A percentile compares a stretch with the other conserved stretches of the same genome.
Conservation (phyloP, 2,888 invertebrate species). For the Cataglyphis livida region DNA sequence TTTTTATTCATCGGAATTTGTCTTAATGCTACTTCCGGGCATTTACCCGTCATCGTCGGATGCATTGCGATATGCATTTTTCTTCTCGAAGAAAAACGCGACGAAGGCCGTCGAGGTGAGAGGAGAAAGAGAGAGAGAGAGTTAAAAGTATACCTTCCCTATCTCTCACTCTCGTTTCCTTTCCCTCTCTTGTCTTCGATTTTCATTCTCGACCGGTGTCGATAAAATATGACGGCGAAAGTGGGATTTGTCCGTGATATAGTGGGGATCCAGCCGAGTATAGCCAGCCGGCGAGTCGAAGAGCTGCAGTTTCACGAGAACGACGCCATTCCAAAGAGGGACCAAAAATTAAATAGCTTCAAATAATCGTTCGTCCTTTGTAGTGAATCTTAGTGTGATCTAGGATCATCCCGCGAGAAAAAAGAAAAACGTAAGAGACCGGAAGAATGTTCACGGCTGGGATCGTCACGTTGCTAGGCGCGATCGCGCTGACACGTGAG, state of each 20-base stretch:
- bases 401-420: constrained; percentile 8
- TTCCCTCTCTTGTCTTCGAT: constrained; percentile 49
- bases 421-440: constrained; percentile 19
- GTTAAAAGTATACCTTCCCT: constrained; percentile 51
- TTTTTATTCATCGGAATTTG: not conserved
- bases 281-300: constrained; percentile 78
- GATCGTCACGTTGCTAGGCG: constrained; percentile 73
- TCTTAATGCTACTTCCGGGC: not conserved
- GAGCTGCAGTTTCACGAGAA: constrained; percentile 81
- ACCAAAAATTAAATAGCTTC: constrained; percentile 67
- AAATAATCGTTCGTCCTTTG: constrained; percentile 42
- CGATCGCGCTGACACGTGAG: constrained; percentile 78
- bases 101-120: constrained; percentile 66
- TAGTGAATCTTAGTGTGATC: constrained; percentile 58
- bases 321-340: constrained; percentile 79
- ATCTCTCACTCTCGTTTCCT: not conserved
- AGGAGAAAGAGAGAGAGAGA: constrained; percentile 58
- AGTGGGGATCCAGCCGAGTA: constrained; percentile 83
- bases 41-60: constrained; percentile 25
- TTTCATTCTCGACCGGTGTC: constrained; percentile 72
- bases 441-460: constrained; percentile 75
- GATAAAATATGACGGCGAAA: constrained; percentile 78
- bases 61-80: constrained; percentile 48
- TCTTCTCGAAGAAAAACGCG: constrained; percentile 27
- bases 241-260: constrained; percentile 76